A percentile compares a stretch with the other conserved stretches of the same genome.
phyloP scores from a whole-genome alignment of 2,113 vertebrate species.

The Malurus alboscapulatus region DNA sequence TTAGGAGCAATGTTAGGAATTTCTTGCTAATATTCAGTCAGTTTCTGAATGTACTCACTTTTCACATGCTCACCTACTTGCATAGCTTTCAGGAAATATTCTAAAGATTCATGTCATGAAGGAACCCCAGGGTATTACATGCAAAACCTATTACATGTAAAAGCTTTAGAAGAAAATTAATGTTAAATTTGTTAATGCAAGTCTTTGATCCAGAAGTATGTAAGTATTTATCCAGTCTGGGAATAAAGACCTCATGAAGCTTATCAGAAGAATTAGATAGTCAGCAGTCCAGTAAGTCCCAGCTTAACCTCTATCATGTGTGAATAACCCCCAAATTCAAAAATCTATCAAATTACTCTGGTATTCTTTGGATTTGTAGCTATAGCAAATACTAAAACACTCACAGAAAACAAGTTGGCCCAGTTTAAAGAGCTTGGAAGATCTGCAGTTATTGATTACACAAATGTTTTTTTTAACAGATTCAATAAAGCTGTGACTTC shows the following conservation, averaged over 20 bases:
- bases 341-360: background rate
- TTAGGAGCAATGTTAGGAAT: background rate
- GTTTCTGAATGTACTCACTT: background rate
- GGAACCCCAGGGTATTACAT: background rate
- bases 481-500: background rate
- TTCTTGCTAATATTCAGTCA: background rate
- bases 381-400: background rate
- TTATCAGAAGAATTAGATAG: constrained; percentile 7
- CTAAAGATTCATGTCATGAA: background rate
- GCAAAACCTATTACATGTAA: background rate
- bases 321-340: background rate
- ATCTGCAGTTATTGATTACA: background rate
- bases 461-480: background rate
- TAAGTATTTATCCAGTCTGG: background rate
- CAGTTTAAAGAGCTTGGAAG: background rate
- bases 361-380: background rate
- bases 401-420: background rate
- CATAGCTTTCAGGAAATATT: background rate
- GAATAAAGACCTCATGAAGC: background rate
- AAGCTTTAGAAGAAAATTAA: background rate
- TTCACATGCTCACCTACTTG: background rate
- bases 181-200: background rate
- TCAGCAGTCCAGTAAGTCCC: background rate
- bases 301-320: background rate
- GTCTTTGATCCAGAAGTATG: background rate